These are phyloP conservation scores for Helarctos malayanus DNA, from an alignment of 2,797 vertebrate genomes.

Conservation along the genomic window DNA sequence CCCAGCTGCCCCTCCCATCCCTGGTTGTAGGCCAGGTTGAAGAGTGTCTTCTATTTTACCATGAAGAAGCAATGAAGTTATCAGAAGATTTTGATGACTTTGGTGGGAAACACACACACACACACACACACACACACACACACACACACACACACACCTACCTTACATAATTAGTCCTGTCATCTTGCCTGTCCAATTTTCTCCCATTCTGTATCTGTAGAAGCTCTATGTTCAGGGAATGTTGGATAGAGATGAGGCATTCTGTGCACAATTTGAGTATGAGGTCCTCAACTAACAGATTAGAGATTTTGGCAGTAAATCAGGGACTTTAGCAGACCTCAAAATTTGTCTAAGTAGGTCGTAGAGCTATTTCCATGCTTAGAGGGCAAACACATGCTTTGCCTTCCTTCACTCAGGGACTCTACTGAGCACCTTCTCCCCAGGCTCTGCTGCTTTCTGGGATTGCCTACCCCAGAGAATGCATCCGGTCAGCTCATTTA, in stretches of 20 bases:
- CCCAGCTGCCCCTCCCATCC: background rate
- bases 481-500: background rate
- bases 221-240: background rate
- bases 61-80: constrained; percentile 10
- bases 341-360: background rate
- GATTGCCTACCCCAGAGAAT: background rate
- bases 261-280: background rate
- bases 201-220: background rate
- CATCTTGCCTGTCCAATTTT: background rate
- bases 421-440: background rate
- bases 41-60: background rate
- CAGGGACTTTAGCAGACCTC: background rate
- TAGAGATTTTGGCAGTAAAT: background rate
- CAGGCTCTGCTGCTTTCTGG: background rate
- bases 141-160: background rate
- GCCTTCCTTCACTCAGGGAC: background rate
- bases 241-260: background rate
- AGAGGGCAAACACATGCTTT: background rate
- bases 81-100: background rate
- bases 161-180: background rate
- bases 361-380: background rate
- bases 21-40: background rate
- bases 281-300: background rate
- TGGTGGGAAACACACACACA: background rate
- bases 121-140: background rate